These are phyloP conservation scores for Planiliza haematocheilus DNA, from an alignment of 2,113 vertebrate genomes.

Conservation along the genomic window DNA sequence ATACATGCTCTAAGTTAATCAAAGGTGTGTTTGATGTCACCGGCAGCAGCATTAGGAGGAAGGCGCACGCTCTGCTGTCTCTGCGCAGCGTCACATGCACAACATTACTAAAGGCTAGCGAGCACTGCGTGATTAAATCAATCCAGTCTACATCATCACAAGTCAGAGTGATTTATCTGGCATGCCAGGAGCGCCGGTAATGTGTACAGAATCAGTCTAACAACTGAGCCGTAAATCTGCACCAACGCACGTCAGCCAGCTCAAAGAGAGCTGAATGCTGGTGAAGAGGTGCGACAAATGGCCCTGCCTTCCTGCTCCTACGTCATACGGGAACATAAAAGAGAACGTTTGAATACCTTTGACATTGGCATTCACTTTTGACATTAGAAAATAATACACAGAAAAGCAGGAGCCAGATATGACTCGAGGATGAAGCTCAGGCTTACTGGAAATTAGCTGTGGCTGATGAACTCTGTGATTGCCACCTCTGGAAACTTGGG, in stretches of 20 bases:
- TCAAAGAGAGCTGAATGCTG: conserved; percentile 58
- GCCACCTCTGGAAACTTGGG: not conserved
- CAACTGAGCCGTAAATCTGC: conserved; percentile 70
- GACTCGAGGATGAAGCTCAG: not conserved
- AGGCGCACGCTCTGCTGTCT: conserved; percentile 36
- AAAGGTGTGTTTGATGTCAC: conserved; percentile 74
- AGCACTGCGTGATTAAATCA: conserved; percentile 67
- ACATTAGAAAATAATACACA: not conserved
- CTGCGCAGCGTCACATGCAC: conserved; percentile 33
- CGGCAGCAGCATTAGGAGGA: conserved; percentile 62
- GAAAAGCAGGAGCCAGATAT: not conserved
- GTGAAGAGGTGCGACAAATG: conserved; percentile 53
- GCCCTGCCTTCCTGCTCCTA: conserved; percentile 17
- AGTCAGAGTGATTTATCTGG: conserved; percentile 70
- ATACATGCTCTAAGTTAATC: conserved; percentile 71
- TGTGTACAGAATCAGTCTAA: conserved; percentile 65
- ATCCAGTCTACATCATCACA: conserved; percentile 72
- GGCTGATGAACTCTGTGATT: not conserved
- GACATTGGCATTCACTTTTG: not conserved
- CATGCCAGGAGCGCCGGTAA: conserved; percentile 53
- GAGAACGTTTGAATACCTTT: conserved; percentile 6
- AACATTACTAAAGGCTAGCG: conserved; percentile 23
- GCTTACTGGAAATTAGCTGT: not conserved
- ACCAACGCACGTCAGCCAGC: conserved; percentile 31
- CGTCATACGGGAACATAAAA: conserved; percentile 5